These are phyloP conservation scores for Todiramphus chloris DNA, from an alignment of 2,113 vertebrate species.

Conservation along the genomic window DNA sequence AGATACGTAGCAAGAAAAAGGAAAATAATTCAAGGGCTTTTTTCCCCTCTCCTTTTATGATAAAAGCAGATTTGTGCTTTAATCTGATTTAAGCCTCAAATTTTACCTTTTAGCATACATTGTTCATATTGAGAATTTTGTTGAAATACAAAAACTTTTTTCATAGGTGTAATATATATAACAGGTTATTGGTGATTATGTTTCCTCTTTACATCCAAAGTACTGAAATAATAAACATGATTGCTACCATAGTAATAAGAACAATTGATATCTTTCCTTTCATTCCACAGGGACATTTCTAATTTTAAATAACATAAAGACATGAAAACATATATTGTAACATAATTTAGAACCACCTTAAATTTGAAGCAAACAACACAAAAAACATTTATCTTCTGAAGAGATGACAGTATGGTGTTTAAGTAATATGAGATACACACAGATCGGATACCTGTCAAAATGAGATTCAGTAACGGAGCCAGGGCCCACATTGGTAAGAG, in stretches of 20 bases:
- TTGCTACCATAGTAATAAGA: background rate
- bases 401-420: background rate
- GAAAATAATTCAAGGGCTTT: slow-evolving; percentile 14
- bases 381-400: background rate
- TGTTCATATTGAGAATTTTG: background rate
- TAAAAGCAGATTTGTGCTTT: slow-evolving; percentile 39
- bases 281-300: background rate
- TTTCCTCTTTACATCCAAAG: background rate
- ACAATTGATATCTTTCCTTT: background rate
- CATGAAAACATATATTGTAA: background rate
- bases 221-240: background rate
- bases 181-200: background rate
- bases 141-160: background rate
- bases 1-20: slow-evolving; percentile 9
- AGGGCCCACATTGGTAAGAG: background rate
- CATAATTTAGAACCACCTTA: background rate
- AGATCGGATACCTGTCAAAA: background rate
- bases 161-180: background rate
- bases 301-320: background rate
- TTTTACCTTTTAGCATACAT: background rate
- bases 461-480: background rate
- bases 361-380: background rate
- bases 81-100: slow-evolving; percentile 28
- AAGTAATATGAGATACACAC: background rate
- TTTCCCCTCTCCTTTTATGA: background rate